phyloP scores from a whole-genome alignment of 2,113 vertebrate species.

The Pithys albifrons region DNA sequence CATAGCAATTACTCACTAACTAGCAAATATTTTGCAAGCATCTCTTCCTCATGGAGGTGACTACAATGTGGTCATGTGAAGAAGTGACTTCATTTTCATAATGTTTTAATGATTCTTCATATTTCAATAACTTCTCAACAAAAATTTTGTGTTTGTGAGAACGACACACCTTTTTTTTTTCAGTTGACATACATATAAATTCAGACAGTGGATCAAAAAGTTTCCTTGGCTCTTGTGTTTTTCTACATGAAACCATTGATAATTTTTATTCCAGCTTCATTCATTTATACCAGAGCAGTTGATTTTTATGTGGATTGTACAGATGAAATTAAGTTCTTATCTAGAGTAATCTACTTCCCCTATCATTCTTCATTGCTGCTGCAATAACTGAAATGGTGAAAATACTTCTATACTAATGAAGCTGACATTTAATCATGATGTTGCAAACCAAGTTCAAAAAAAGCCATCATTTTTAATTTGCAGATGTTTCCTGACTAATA shows the following conservation, averaged over 20 bases:
- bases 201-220: neutral
- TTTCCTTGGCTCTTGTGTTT: neutral
- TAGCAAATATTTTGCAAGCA: neutral
- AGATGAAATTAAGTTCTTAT: neutral
- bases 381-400: neutral
- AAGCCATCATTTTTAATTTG: neutral
- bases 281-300: neutral
- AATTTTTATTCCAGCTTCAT: neutral
- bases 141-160: neutral
- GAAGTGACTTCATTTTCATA: neutral
- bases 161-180: neutral
- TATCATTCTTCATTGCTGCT: neutral
- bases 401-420: neutral
- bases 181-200: neutral
- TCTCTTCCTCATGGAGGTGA: neutral
- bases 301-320: neutral
- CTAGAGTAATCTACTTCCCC: neutral
- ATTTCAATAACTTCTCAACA: neutral
- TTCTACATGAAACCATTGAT: neutral
- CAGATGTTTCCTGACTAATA: neutral
- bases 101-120: neutral
- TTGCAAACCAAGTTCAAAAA: constrained; percentile 4
- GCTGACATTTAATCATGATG: constrained; percentile 22
- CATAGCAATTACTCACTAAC: neutral
- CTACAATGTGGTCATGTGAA: neutral